Base-by-base conservation (phyloP, 2,888 invertebrate genomes). In the Amblyjoppa proteus region DNA sequence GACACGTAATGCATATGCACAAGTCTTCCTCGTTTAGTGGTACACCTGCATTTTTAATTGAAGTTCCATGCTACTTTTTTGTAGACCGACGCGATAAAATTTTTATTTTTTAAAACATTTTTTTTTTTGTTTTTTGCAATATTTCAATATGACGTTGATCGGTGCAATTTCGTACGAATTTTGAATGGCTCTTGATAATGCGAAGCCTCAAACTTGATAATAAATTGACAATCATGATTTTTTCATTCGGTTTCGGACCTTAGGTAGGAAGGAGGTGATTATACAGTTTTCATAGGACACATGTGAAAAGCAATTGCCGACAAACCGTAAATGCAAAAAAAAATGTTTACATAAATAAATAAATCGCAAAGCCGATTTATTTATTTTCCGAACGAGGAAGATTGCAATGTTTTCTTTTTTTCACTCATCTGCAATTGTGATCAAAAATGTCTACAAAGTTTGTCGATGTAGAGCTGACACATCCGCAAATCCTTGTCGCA, bases 401-500 rank as follows among this genome's bases (percentile, higher is more conserved):
- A 34, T n/a, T 16, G 31, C 0, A 64, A 20, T 20, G 0, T 20
- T 11, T 34, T 64, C n/a, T 31, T 20, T 58, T 58, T 58, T 25
- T 58, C 6, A 3, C 53, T 56, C 6, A 20, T 34, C 13, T 34
- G 16, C 5, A 31, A 34, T 34, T 64, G 31, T 34, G 31, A 34
- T 64, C 5, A 5, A 34, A 34, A 64, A n/a, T 64, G 31, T 64
- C 64, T 31, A 58, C 13, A 58, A 25, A 58, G 28, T 58, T 49
- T 25, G 28, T 58, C 25, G 28, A 58, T 31, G n/a, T 6, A 56
- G 56, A 68, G 68, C 53, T 25, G 53, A 61, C 38, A 56, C 25
- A 45, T 53, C n/a, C 53, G 66, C 77, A 56, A 68, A 77, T 78
- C 64, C 69, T 53, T 70, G 64, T 74, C 70, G 53, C 6, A 5